These are phyloP conservation scores for Pipistrellus kuhlii DNA, from an alignment of 2,797 vertebrate species.

Conservation along the genomic window DNA sequence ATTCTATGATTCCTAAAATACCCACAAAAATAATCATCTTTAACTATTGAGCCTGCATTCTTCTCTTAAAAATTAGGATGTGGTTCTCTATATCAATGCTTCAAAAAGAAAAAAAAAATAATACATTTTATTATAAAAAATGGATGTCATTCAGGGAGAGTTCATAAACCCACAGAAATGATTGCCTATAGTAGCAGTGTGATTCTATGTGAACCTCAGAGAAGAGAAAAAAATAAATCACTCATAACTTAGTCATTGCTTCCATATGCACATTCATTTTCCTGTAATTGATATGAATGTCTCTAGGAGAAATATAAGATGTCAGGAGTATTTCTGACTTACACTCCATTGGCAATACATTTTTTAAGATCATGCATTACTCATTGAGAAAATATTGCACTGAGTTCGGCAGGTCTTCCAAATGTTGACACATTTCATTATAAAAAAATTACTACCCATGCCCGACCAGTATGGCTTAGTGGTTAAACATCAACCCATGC, in stretches of 20 bases:
- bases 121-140: slow-evolving; percentile 51
- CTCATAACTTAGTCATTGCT: slow-evolving; percentile 31
- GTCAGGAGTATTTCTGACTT: slow-evolving; percentile 55
- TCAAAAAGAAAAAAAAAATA: slow-evolving; percentile 44
- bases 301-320: slow-evolving; percentile 65
- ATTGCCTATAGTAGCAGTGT: not conserved
- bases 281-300: slow-evolving; percentile 41
- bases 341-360: slow-evolving; percentile 57
- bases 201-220: slow-evolving; percentile 62
- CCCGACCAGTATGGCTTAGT: no score
- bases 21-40: not conserved
- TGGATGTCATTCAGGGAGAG: slow-evolving; percentile 33
- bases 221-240: slow-evolving; percentile 60
- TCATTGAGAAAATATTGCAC: slow-evolving; percentile 12
- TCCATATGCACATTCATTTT: slow-evolving; percentile 34
- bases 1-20: slow-evolving; percentile 45
- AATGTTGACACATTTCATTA: slow-evolving; percentile 48
- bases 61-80: slow-evolving; percentile 46
- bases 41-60: not conserved
- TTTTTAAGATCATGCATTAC: not conserved
- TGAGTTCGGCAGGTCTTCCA: slow-evolving; percentile 9
- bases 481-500: no score
- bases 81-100: slow-evolving; percentile 12
- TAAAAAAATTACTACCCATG: slow-evolving; percentile 19
- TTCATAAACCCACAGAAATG: slow-evolving; percentile 47